Evolutionary conservation across 2,888 invertebrate genomes (phyloP).

Genomic region (Rhopalosiphum nymphaeae): DNA sequence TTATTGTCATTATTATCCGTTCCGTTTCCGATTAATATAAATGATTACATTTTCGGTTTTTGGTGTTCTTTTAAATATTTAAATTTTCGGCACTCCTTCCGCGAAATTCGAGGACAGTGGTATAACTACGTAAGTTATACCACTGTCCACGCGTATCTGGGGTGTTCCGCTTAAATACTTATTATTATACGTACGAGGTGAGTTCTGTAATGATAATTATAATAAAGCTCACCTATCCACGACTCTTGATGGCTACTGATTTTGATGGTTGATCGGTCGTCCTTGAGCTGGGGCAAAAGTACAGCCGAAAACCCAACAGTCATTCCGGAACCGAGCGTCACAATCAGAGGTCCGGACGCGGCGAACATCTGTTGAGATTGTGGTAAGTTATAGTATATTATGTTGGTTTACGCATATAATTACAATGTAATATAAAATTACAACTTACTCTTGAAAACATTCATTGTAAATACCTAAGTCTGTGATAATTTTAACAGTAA

Average conservation of each 20-base stretch:
- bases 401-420: neutral
- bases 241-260: constrained; percentile 73
- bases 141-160: neutral
- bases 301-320: constrained; percentile 78
- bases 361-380: constrained; percentile 72
- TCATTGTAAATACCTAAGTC: neutral
- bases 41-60: neutral
- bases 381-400: neutral
- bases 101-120: neutral
- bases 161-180: neutral
- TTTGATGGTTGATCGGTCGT: constrained; percentile 71
- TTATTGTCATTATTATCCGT: neutral
- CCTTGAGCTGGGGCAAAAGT: constrained; percentile 75
- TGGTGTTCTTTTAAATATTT: neutral
- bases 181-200: neutral
- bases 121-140: too few relatives aligned
- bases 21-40: too few relatives aligned
- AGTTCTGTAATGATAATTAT: neutral
- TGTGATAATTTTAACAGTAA: neutral
- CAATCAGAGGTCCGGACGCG: constrained; percentile 74
- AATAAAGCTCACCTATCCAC: constrained; percentile 74
- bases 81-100: neutral
- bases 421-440: neutral
- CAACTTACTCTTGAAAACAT: neutral
- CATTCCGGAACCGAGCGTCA: constrained; percentile 75